Conservation (phyloP, 2,888 invertebrate species). For the Macrophya alboannulata region DNA sequence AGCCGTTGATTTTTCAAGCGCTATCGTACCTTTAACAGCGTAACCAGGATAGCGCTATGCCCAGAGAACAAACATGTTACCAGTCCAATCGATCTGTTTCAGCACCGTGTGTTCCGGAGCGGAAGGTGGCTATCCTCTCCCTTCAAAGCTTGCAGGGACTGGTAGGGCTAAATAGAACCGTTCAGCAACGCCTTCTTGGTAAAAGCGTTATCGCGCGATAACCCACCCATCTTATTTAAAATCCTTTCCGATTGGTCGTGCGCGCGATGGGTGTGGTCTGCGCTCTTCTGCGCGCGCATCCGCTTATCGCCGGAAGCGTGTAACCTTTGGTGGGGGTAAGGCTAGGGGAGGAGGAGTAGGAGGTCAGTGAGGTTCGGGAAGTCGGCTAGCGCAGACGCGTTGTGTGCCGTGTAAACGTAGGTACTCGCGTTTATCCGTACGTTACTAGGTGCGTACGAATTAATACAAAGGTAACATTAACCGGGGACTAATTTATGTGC, state of each 20-base stretch:
- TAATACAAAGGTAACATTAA: conserved; percentile 1
- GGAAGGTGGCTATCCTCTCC: conserved; percentile 41
- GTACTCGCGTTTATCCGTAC: conserved; percentile 29
- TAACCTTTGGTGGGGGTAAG: conserved; percentile 70
- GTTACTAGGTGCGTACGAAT: conserved; percentile 12
- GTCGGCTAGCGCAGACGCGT: conserved; percentile 80
- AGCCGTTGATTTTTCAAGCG: conserved; percentile 7
- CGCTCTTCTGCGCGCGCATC: conserved; percentile 78
- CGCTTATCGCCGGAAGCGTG: conserved; percentile 77
- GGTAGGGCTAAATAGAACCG: conserved; percentile 53
- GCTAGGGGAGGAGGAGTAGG: conserved; percentile 76
- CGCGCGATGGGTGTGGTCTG: conserved; percentile 77
- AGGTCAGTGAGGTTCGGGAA: conserved; percentile 79
- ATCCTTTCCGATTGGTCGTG: conserved; percentile 78
- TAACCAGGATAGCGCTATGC: conserved; percentile 10
- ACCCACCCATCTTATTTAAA: conserved; percentile 68
- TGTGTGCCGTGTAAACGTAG: conserved; percentile 65
- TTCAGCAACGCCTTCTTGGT: not conserved
- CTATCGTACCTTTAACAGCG: not conserved
- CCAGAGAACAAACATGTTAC: conserved; percentile 55
- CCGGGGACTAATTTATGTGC: conserved; percentile 35
- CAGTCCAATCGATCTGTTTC: conserved; percentile 51
- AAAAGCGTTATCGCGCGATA: conserved; percentile 55
- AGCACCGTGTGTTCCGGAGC: conserved; percentile 44
- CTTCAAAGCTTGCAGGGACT: conserved; percentile 2